Evolutionary conservation across 2,113 vertebrate genomes (phyloP), one percentile per base, ranked within the genome.

Genomic region (Hoplias malabaricus): DNA sequence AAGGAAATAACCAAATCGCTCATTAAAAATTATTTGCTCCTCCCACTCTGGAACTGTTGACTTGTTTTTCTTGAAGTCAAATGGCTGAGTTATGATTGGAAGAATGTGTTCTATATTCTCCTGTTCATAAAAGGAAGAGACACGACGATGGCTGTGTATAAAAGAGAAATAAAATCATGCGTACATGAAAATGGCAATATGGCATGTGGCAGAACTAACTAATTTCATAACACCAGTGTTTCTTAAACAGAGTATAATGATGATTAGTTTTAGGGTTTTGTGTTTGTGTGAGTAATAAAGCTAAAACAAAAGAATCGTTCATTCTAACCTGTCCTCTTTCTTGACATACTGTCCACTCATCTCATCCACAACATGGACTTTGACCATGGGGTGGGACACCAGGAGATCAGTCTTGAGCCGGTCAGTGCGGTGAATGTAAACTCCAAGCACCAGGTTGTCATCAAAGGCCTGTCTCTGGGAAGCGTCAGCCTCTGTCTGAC

Each of bases 1-100:
- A 73, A 98, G 89, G 79, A 98, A 96, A 81, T 95, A 93, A 53
- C 86, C 87, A 73, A 98, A 98, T 67, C 93, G 89, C 59, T 98
- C 96, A 75, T 98, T 97, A 90, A 99, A 98, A 90, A 99, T 89
- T 71, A 99, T 92, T 91, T 96, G 98, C 31, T 99, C 98, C 79
- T 96, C 94, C 98, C 98, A 99, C 54, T 96, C 94, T 6, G 98
- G 96, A 88, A 96, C 76, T 31, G 92, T 85, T 40, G 95, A 95
- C 78, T 96, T 97, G 78, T 93, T 93, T 75, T 92, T 94, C 82
- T 93, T 97, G 77, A 98, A 96, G 89, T 99, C 94, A 76, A 94
- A 98, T 0, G 96, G 94, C 50, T 96, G 95, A 3, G 96, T 98
- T 89, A 95, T 95, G 84, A 96, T 88, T 79, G 98, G 97, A 80